Evolutionary conservation across 2,797 vertebrate species (phyloP), one percentile per base, ranked within the genome.

Genomic region (Morus bassanus): DNA sequence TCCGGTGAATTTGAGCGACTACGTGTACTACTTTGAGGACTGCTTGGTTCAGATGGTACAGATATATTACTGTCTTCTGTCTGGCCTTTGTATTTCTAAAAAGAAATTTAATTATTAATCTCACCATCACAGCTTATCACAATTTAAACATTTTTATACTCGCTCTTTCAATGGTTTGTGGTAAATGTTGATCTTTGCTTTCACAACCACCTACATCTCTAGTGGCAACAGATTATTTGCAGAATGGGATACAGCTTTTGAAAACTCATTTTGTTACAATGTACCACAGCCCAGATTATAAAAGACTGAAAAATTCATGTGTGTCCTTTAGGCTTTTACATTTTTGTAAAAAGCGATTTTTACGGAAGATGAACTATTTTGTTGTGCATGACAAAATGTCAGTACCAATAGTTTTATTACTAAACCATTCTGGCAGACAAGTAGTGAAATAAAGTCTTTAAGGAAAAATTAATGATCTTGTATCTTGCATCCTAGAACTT

Each of bases 1-100:
- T 99, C 99, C 1, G 99, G 99, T 0, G 99, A 99, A 14, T 99
- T 98, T 0, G 99, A 99, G 13, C 99, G 99, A 94, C 99, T 99
- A 13, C 99, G 98, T 0, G 99, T 98, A 95, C 99, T 99, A 76
- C 99, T 99, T 94, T 99, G 99, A 8, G 99, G 99, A 92, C 99
- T 99, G 98, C 98, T 99, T 37, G 99, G 99, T 97, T 99, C 99
- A 2, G 99, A 99, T 2, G 98, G 98, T 93, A 99, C 98, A 82
- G 98, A 99, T 83, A 98, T 98, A 45, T 99, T 99, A 97, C 99
- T 99, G 96, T 99, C 99, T 45, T 99, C 99, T 45, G 98, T 99
- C 87, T 98, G 97, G 1, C 98, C 97, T 93, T 98, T 99, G 94
- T 99, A 99, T 98, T 99, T 99, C 99, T 99, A 96, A 9, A 96